A percentile compares a stretch with the other conserved stretches of the same genome.
phyloP scores from a whole-genome alignment of 2,113 vertebrate genomes.

The Antechinus flavipes region DNA sequence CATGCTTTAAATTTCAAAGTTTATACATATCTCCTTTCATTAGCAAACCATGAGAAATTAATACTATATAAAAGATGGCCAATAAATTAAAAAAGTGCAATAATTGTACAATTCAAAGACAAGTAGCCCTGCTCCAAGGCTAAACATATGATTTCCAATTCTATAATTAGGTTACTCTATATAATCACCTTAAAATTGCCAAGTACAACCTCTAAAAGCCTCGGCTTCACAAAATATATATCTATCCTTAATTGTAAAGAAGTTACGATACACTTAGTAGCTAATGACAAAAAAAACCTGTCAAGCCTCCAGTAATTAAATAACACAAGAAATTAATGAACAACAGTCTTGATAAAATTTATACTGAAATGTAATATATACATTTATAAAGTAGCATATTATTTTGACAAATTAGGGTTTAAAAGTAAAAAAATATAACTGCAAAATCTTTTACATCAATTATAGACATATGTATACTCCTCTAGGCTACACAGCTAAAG shows the following conservation, averaged over 20 bases:
- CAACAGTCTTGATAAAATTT: conserved; percentile 3
- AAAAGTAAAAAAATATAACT: conserved; percentile 50
- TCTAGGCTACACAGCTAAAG: neutral
- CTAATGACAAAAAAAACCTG: neutral
- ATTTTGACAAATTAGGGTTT: conserved; percentile 52
- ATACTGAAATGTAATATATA: neutral
- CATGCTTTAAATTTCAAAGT: conserved; percentile 26
- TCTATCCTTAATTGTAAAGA: neutral
- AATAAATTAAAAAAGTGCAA: neutral
- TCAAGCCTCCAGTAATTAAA: neutral
- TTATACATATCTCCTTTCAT: neutral
- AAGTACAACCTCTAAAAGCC: neutral
- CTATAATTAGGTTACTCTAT: neutral
- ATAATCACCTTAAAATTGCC: neutral
- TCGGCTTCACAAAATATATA: conserved; percentile 19
- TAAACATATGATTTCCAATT: neutral
- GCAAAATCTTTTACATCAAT: conserved; percentile 28
- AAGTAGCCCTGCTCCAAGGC: neutral
- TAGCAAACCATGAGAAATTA: neutral
- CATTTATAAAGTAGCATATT: neutral
- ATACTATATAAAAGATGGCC: neutral
- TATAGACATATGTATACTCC: neutral
- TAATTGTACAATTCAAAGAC: neutral
- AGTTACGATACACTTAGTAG: neutral
- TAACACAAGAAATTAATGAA: conserved; percentile 7